Evolutionary conservation across 2,888 invertebrate species (phyloP).

Genomic region (Archips crataeganus): DNA sequence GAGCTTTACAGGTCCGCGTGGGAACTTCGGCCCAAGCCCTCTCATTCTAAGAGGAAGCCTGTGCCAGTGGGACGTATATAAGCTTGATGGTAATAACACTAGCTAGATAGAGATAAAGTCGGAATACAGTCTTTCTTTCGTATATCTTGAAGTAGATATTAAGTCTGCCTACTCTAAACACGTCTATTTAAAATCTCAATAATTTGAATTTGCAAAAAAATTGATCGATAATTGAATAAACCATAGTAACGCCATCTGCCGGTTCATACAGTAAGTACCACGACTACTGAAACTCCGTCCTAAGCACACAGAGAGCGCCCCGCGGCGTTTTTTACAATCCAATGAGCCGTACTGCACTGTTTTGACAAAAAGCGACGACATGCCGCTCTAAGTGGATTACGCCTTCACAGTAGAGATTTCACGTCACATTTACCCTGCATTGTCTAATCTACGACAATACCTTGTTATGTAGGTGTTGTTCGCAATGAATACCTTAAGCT

Average conservation of each 20-base stretch:
- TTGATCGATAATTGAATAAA: background rate
- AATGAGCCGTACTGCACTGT: constrained; percentile 75
- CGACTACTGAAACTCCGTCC: constrained; percentile 40
- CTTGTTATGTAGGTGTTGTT: constrained; percentile 82
- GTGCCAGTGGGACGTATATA: too few species aligned
- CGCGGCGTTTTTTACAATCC: constrained; percentile 79
- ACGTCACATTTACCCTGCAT: constrained; percentile 79
- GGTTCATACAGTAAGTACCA: constrained; percentile 14
- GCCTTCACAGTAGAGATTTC: constrained; percentile 74
- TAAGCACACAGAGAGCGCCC: constrained; percentile 75
- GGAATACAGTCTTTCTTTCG: too few species aligned
- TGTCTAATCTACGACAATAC: constrained; percentile 70
- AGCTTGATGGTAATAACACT: too few species aligned
- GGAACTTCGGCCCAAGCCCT: too few species aligned
- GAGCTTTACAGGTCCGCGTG: too few species aligned
- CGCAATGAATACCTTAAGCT: constrained; percentile 71
- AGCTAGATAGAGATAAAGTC: too few species aligned
- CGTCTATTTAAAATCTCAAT: too few species aligned
- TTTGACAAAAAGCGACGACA: constrained; percentile 78
- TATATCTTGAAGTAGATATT: too few species aligned
- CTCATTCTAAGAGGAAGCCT: too few species aligned
- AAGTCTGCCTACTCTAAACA: too few species aligned
- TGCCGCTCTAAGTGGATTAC: constrained; percentile 84
- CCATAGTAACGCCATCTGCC: constrained; percentile 64
- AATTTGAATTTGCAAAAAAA: background rate